Evolutionary conservation across 2,797 vertebrate species (phyloP).

Genomic region (Scarus forsteni): DNA sequence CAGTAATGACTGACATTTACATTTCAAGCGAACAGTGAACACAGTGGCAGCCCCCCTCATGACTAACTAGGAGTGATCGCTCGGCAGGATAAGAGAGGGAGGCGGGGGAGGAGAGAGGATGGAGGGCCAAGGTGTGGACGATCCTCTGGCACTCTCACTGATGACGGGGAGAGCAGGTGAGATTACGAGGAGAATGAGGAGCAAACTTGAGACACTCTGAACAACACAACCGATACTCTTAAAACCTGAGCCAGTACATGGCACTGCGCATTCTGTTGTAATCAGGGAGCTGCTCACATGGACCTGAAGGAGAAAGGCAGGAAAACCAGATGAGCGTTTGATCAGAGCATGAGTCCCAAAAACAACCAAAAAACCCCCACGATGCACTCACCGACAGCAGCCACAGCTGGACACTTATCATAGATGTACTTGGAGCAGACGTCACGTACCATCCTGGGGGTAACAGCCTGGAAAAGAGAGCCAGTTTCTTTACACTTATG

Average conservation of each 20-base stretch:
- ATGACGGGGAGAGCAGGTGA: conserved; percentile 3
- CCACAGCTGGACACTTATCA: conserved; percentile 94
- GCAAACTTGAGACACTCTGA: conserved; percentile 36
- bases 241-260: conserved; percentile 98
- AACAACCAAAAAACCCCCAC: neutral
- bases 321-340: conserved; percentile 29
- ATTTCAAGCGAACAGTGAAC: conserved; percentile 22
- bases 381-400: conserved; percentile 90
- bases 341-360: neutral
- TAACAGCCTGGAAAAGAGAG: conserved; percentile 86
- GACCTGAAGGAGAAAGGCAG: conserved; percentile 84
- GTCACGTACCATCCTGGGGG: conserved; percentile 87
- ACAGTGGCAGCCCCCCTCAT: conserved; percentile 16
- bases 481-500: neutral
- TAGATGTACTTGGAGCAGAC: conserved; percentile 95
- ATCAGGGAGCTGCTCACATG: conserved; percentile 94
- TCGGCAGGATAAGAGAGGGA: conserved; percentile 19
- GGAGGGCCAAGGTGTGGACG: conserved; percentile 14
- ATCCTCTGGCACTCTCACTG: conserved; percentile 14
- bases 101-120: neutral
- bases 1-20: conserved; percentile 27
- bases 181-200: conserved; percentile 21
- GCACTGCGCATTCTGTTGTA: conserved; percentile 96
- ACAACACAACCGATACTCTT: conserved; percentile 58
- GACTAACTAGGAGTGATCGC: conserved; percentile 22